phyloP scores from a whole-genome alignment of 1,140 invertebrate genomes.

The Hycleus phaleratus region DNA sequence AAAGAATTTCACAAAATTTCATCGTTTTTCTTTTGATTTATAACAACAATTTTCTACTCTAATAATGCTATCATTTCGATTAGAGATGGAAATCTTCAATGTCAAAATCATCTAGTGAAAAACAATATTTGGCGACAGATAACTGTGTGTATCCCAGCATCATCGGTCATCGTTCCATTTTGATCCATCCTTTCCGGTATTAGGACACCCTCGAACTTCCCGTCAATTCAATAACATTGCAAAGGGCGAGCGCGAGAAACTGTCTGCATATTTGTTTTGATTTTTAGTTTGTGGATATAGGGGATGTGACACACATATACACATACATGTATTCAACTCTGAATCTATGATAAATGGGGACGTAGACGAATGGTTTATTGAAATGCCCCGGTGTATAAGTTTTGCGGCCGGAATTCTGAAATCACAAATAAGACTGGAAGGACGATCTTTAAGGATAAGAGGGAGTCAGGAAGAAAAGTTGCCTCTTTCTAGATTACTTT shows the following conservation, averaged over 20 bases:
- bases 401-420: constrained; percentile 21
- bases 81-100: neutral
- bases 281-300: constrained; percentile 21
- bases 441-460: neutral
- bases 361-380: constrained; percentile 37
- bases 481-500: constrained; percentile 23
- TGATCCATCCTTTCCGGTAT: constrained; percentile 22
- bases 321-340: neutral
- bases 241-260: constrained; percentile 23
- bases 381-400: constrained; percentile 31
- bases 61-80: neutral
- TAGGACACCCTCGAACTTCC: constrained; percentile 23
- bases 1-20: neutral
- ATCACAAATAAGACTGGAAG: constrained; percentile 25
- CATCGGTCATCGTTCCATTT: constrained; percentile 10
- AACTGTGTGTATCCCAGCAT: neutral
- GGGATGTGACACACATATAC: too few species aligned
- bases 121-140: too few species aligned
- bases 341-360: constrained; percentile 31
- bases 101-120: too few species aligned
- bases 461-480: constrained; percentile 10
- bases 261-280: constrained; percentile 36
- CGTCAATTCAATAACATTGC: constrained; percentile 30
- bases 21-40: neutral
- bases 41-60: neutral